phyloP scores from a whole-genome alignment of 23 tunicate species.

The Trididemnum clinides region DNA sequence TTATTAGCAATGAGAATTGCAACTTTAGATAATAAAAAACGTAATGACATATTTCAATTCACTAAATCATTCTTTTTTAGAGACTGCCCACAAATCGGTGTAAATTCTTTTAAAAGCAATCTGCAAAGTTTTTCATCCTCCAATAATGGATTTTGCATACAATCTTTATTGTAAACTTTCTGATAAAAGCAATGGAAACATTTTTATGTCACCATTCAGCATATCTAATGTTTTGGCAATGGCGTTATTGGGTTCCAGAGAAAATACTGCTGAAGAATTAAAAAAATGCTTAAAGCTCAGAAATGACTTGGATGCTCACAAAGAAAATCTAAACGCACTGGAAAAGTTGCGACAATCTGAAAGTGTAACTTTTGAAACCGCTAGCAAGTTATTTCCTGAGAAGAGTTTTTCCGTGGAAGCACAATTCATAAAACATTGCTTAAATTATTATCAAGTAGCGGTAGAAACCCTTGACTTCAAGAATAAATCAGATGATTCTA shows the following conservation, averaged over 20 bases:
- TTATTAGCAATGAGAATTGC: too few species aligned
- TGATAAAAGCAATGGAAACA: neutral
- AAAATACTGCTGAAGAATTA: constrained; percentile 31
- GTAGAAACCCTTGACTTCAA: constrained; percentile 36
- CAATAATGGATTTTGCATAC: neutral
- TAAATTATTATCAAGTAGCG: constrained; percentile 17
- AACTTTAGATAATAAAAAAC: too few species aligned
- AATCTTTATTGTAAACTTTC: neutral
- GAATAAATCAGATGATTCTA: constrained; percentile 37
- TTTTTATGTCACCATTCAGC: constrained; percentile 62
- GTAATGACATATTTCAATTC: too few species aligned
- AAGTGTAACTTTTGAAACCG: constrained; percentile 47
- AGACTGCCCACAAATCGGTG: too few species aligned
- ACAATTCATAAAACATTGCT: constrained; percentile 25
- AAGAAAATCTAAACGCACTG: neutral
- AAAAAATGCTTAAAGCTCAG: too few species aligned
- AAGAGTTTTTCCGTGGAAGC: constrained; percentile 23
- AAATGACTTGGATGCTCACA: neutral
- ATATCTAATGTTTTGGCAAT: constrained; percentile 36
- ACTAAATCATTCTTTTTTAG: too few species aligned
- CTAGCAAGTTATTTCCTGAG: constrained; percentile 75
- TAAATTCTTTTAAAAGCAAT: too few species aligned
- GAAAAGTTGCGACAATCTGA: neutral
- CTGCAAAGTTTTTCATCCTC: too few species aligned
- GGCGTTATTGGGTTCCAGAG: constrained; percentile 46